Conservation (phyloP, 1,140 invertebrate species). For the Aphidius gifuensis region DNA sequence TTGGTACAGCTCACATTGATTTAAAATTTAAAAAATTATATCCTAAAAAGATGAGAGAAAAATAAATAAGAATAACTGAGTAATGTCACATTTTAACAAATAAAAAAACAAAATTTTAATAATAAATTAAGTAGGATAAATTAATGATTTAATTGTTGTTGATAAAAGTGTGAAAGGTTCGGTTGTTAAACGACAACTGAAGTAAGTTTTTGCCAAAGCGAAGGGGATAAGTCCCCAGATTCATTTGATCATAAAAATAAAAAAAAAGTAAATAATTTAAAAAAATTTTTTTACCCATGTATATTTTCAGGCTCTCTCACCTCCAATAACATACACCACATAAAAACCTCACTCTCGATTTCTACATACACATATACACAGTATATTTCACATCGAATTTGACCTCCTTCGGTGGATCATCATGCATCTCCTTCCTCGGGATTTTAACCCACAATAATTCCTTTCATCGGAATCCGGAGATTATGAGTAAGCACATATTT, state of each 20-base stretch:
- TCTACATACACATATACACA: neutral
- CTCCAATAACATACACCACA: no score
- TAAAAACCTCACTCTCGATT: neutral
- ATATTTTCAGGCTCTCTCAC: neutral
- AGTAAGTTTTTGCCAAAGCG: slow-evolving; percentile 35
- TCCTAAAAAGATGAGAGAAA: no score
- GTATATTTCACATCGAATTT: no score
- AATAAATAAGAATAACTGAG: neutral
- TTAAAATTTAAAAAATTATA: no score
- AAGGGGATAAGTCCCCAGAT: slow-evolving; percentile 37
- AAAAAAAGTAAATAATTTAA: neutral
- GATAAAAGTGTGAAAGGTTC: slow-evolving; percentile 34
- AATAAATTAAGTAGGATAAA: slow-evolving; percentile 2
- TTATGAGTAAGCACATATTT: no score
- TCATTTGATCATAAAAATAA: slow-evolving; percentile 22
- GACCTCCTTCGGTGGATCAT: no score
- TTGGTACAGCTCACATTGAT: no score
- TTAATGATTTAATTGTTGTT: slow-evolving; percentile 1
- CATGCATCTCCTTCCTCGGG: no score
- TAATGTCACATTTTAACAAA: neutral
- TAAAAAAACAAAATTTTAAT: neutral
- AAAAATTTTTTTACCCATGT: neutral
- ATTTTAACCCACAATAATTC: no score
- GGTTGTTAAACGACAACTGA: slow-evolving; percentile 47
- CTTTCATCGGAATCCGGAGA: no score